Percentiles rank a stretch among this genome's conserved stretches.
Conservation (phyloP, 2,888 invertebrate genomes). For the Pachycephus smyrnensis region DNA sequence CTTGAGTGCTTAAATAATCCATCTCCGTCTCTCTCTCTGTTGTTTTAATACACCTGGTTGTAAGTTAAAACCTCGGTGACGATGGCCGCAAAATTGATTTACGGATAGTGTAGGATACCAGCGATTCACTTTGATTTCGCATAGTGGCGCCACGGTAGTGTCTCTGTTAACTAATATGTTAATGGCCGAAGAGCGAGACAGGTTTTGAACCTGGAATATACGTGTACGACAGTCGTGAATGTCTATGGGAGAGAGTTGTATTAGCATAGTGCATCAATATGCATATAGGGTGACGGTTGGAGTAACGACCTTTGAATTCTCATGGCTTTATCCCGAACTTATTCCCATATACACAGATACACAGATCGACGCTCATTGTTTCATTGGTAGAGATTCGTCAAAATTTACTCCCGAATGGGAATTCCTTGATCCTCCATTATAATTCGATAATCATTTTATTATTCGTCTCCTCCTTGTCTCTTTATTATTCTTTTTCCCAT, state of each 20-base stretch:
- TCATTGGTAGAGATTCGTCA: not conserved
- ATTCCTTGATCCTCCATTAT: not conserved
- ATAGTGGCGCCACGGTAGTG: not conserved
- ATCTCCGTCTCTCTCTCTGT: not conserved
- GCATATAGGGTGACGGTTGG: not conserved
- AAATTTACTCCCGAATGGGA: not conserved
- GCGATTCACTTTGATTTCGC: not conserved
- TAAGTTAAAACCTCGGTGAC: not conserved
- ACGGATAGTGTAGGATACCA: not conserved
- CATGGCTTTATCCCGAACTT: not conserved
- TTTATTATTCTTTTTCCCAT: not conserved
- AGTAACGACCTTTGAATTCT: not conserved
- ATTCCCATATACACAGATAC: not conserved
- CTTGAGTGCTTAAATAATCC: not conserved
- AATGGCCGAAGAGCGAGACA: not conserved
- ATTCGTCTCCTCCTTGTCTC: not conserved
- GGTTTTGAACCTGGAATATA: not conserved
- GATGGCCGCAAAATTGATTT: not conserved
- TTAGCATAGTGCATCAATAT: not conserved
- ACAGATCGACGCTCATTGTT: not conserved
- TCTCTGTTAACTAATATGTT: not conserved
- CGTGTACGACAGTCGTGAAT: not conserved
- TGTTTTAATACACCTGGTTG: not conserved
- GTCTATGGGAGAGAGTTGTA: not conserved
- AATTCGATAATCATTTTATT: not conserved